Evolutionary conservation across 2,888 invertebrate genomes (phyloP).

Genomic region (Oligia fasciuncula): DNA sequence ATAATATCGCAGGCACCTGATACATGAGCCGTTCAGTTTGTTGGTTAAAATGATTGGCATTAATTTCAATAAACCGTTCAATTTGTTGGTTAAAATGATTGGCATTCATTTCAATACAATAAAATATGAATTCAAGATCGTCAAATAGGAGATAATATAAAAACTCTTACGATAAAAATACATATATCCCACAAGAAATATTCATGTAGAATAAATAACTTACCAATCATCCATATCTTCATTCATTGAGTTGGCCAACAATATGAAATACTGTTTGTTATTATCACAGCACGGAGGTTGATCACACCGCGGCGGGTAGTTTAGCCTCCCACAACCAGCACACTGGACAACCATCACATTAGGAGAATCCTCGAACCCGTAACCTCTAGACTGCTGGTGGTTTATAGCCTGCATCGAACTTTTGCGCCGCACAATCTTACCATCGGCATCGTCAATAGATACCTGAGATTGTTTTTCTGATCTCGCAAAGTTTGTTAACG

Average conservation of each 20-base stretch:
- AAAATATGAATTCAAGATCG: neutral
- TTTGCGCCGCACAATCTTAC: constrained; percentile 59
- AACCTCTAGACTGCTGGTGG: constrained; percentile 48
- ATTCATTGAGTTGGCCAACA: constrained; percentile 56
- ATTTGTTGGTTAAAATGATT: neutral
- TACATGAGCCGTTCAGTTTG: neutral
- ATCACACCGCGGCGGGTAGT: constrained; percentile 30
- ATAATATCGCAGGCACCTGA: neutral
- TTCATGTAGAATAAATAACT: constrained; percentile 8
- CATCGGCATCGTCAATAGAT: constrained; percentile 63
- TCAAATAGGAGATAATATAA: neutral
- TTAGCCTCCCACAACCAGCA: constrained; percentile 60
- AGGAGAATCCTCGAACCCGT: constrained; percentile 49
- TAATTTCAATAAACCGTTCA: neutral
- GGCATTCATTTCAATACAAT: neutral
- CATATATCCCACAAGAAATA: neutral
- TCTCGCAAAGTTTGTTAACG: constrained; percentile 54
- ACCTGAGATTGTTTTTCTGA: constrained; percentile 71
- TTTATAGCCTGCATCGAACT: constrained; percentile 54
- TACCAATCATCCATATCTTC: constrained; percentile 37
- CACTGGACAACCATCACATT: constrained; percentile 69
- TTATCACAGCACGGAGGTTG: constrained; percentile 44
- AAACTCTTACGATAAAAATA: neutral
- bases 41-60: neutral
- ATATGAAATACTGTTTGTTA: constrained; percentile 65